A percentile compares a stretch with the other conserved stretches of the same genome.
These are phyloP conservation scores for Adelognathus sp. DNA, from an alignment of 2,888 invertebrate species.

Conservation along the genomic window DNA sequence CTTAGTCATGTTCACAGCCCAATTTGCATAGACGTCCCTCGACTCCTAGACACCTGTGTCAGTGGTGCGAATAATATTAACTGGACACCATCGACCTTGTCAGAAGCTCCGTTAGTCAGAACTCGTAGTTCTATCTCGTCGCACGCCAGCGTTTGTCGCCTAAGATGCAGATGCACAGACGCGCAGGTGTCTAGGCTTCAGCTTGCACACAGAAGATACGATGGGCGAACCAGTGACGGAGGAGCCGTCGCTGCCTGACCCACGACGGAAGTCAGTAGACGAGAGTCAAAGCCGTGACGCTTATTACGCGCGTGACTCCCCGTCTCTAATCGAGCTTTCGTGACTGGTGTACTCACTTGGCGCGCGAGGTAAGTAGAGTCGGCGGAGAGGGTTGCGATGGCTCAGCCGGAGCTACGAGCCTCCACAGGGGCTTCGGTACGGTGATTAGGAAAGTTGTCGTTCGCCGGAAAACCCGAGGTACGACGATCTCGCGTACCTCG, in stretches of 20 bases:
- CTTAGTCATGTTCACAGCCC: slow-evolving; percentile 3
- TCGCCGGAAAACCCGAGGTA: slow-evolving; percentile 61
- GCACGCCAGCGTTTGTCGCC: background rate
- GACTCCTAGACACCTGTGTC: slow-evolving; percentile 20
- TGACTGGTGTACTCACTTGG: slow-evolving; percentile 67
- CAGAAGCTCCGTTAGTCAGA: slow-evolving; percentile 1
- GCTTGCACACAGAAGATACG: background rate
- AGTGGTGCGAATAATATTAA: slow-evolving; percentile 18
- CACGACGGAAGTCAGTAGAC: slow-evolving; percentile 56
- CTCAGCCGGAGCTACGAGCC: slow-evolving; percentile 59
- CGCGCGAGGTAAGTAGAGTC: slow-evolving; percentile 6
- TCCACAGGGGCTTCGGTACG: slow-evolving; percentile 67
- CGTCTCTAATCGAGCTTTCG: slow-evolving; percentile 75
- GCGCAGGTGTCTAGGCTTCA: background rate
- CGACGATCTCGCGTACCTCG: slow-evolving; percentile 60
- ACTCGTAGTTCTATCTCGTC: background rate
- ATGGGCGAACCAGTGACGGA: slow-evolving; percentile 17
- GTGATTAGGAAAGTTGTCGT: slow-evolving; percentile 74
- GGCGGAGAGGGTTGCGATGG: slow-evolving; percentile 54
- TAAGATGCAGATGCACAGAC: background rate
- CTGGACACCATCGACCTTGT: slow-evolving; percentile 32
- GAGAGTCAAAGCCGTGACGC: slow-evolving; percentile 61
- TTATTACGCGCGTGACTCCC: slow-evolving; percentile 72
- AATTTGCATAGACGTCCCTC: slow-evolving; percentile 13
- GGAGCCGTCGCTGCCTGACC: slow-evolving; percentile 38